A percentile compares a stretch with the other conserved stretches of the same genome.
Conservation (phyloP, 2,797 vertebrate species). For the Thaleichthys pacificus region DNA sequence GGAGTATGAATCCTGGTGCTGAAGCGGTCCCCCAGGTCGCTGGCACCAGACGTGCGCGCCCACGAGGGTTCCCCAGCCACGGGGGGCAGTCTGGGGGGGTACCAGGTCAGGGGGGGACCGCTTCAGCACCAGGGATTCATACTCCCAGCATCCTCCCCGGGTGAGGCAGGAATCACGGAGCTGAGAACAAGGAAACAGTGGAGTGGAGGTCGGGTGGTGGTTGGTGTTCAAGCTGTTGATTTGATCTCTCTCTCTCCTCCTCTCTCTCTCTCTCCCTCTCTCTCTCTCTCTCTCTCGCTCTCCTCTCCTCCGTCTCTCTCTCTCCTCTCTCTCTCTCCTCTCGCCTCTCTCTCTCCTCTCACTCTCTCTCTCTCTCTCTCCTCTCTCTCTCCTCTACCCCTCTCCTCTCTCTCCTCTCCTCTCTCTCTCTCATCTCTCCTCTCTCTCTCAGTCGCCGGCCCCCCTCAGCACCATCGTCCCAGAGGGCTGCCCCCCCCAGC, state of each 20-base stretch:
- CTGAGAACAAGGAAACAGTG: no score
- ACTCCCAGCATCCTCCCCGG: constrained; percentile 55
- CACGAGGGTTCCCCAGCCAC: no score
- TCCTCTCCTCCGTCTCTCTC: no score
- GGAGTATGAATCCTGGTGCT: constrained; percentile 70
- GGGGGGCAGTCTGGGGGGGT: no score
- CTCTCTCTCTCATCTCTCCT: not conserved
- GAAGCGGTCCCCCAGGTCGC: constrained; percentile 72
- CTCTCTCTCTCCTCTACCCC: not conserved
- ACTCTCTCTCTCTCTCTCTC: no score
- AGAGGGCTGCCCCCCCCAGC: constrained; percentile 65
- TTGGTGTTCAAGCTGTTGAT: no score
- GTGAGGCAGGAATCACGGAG: constrained; percentile 43
- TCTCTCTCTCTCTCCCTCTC: not conserved
- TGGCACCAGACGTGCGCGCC: no score
- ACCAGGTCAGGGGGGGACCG: no score
- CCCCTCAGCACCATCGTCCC: constrained; percentile 61
- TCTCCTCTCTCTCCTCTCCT: not conserved
- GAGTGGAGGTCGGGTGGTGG: no score
- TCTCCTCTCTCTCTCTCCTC: no score
- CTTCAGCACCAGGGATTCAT: constrained; percentile 73
- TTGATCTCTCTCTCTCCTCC: not conserved
- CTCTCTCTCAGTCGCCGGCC: constrained; percentile 7
- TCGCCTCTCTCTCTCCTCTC: no score
- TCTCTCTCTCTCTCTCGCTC: no score